Evolutionary conservation across 1,140 invertebrate genomes (phyloP).

Genomic region (Cepaea nemoralis): DNA sequence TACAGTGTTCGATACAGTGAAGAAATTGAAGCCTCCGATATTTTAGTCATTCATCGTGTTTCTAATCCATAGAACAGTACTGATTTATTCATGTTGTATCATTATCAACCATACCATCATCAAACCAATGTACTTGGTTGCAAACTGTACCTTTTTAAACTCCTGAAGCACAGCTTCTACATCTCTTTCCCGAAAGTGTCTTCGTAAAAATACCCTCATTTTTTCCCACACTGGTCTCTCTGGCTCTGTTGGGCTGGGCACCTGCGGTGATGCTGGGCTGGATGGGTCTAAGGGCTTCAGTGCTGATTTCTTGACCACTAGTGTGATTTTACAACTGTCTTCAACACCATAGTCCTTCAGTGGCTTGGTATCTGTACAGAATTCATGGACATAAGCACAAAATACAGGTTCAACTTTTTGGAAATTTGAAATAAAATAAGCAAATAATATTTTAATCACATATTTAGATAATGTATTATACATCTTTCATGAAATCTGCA

Average conservation of each 20-base stretch:
- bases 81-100: too few relatives aligned
- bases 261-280: not conserved
- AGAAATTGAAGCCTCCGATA: too few relatives aligned
- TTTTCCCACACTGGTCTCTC: slow-evolving; percentile 56
- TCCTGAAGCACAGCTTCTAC: slow-evolving; percentile 67
- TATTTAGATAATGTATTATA: too few relatives aligned
- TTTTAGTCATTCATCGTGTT: too few relatives aligned
- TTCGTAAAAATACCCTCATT: slow-evolving; percentile 60
- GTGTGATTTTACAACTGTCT: slow-evolving; percentile 32
- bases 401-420: too few relatives aligned
- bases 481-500: too few relatives aligned
- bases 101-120: too few relatives aligned
- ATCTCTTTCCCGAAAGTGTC: slow-evolving; percentile 68
- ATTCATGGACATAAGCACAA: not conserved
- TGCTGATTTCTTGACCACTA: slow-evolving; percentile 21
- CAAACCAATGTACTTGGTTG: too few relatives aligned
- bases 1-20: too few relatives aligned
- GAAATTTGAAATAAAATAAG: too few relatives aligned
- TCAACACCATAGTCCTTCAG: slow-evolving; percentile 34
- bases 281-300: not conserved
- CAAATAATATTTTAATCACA: too few relatives aligned
- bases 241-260: not conserved
- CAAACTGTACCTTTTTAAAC: slow-evolving; percentile 65
- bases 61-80: too few relatives aligned
- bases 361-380: slow-evolving; percentile 24